phyloP scores from a whole-genome alignment of 2,888 invertebrate species.

The Synanthedon tipuliformis region DNA sequence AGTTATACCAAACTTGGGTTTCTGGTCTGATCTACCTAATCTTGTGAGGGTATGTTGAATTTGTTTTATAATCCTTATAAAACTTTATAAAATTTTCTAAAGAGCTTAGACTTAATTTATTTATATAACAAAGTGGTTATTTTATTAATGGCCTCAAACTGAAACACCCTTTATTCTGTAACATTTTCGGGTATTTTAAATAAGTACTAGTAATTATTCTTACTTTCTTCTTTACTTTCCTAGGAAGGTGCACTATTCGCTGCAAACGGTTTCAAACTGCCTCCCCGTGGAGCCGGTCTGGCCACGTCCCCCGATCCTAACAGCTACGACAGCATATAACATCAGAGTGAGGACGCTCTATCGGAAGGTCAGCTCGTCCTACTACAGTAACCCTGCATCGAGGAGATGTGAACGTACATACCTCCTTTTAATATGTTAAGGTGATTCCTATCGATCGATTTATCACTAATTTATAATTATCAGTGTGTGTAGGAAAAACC shows the following conservation, averaged over 20 bases:
- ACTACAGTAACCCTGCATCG: conserved; percentile 29
- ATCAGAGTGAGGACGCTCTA: conserved; percentile 34
- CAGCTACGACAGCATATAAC: conserved; percentile 69
- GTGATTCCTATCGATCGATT: too few species aligned
- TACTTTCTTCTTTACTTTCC: conserved; percentile 19
- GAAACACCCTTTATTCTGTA: background rate
- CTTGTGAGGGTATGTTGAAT: conserved; percentile 70
- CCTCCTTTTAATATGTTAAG: too few species aligned
- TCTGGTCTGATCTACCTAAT: conserved; percentile 78
- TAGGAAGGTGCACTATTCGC: conserved; percentile 76
- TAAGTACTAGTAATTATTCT: background rate
- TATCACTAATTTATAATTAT: too few species aligned
- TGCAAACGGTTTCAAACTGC: conserved; percentile 71
- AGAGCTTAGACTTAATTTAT: too few species aligned
- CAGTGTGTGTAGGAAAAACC: too few species aligned
- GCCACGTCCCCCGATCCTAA: conserved; percentile 53
- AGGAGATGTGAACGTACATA: background rate
- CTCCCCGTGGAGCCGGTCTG: conserved; percentile 37
- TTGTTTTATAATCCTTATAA: too few species aligned
- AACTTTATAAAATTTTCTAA: too few species aligned
- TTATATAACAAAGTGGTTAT: too few species aligned
- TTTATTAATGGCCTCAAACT: too few species aligned
- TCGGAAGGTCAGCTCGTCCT: conserved; percentile 48
- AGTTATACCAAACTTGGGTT: conserved; percentile 78
- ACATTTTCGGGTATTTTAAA: background rate